These are phyloP conservation scores for Tenthredo amoena DNA, from an alignment of 2,888 invertebrate species.

Conservation along the genomic window DNA sequence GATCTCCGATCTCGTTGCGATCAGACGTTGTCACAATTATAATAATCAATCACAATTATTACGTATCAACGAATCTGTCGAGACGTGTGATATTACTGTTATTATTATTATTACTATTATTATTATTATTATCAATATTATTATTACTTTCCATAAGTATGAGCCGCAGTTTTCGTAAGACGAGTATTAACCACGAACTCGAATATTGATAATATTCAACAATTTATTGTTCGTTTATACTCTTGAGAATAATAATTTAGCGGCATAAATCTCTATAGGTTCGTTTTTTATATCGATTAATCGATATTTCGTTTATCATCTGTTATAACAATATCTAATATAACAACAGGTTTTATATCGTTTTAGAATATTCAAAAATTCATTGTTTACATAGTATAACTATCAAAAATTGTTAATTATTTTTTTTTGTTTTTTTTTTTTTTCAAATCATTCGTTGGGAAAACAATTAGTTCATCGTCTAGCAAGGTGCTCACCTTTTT, in stretches of 20 bases:
- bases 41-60: conserved; percentile 4
- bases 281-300: neutral
- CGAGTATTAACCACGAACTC: neutral
- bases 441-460: neutral
- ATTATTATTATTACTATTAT: neutral
- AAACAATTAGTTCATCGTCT: neutral
- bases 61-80: neutral
- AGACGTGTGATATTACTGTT: neutral
- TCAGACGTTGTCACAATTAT: neutral
- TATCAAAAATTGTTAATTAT: neutral
- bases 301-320: neutral
- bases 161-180: neutral
- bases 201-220: neutral
- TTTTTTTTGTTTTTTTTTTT: neutral
- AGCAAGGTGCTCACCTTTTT: neutral
- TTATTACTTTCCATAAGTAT: conserved; percentile 3
- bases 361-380: neutral
- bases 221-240: neutral
- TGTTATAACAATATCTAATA: neutral
- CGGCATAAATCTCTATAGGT: neutral
- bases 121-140: neutral
- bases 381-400: neutral
- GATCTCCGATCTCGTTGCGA: neutral
- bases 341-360: neutral
- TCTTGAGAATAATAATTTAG: neutral